A percentile compares a stretch with the other conserved stretches of the same genome.
These are phyloP conservation scores for Colius striatus DNA, from an alignment of 2,113 vertebrate genomes.

Conservation along the genomic window DNA sequence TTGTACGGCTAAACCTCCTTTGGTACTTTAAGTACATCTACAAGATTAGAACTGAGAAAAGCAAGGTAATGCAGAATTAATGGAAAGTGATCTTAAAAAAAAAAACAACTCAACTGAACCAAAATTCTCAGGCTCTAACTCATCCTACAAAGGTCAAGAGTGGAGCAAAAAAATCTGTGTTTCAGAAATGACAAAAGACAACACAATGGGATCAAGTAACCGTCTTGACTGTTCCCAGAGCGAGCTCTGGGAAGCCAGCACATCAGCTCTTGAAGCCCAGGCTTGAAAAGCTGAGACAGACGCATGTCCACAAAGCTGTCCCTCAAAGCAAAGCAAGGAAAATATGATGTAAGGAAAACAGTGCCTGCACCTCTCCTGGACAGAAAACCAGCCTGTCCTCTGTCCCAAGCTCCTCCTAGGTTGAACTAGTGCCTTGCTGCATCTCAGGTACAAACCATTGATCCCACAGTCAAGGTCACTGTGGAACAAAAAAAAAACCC, in stretches of 20 bases:
- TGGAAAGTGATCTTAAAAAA: background rate
- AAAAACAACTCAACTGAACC: background rate
- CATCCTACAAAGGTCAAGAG: background rate
- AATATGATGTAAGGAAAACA: background rate
- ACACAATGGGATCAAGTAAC: background rate
- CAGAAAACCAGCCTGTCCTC: background rate
- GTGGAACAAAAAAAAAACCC: background rate
- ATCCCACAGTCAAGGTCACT: background rate
- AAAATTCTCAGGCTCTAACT: background rate
- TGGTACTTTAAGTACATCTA: background rate
- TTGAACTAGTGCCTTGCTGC: background rate
- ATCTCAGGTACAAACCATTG: background rate
- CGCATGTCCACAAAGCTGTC: background rate
- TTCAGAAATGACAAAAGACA: background rate
- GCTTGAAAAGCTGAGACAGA: background rate
- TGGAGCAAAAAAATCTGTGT: background rate
- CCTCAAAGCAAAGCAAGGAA: background rate
- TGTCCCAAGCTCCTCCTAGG: background rate
- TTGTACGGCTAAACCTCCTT: conserved; percentile 34
- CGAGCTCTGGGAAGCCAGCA: background rate
- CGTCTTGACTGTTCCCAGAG: background rate
- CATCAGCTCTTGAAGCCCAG: background rate
- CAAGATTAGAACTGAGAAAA: conserved; percentile 13
- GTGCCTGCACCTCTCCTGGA: background rate
- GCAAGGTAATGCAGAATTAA: conserved; percentile 29